A percentile compares a stretch with the other conserved stretches of the same genome.
Conservation (phyloP, 2,888 invertebrate species). For the Drosophila suboccidentalis region DNA sequence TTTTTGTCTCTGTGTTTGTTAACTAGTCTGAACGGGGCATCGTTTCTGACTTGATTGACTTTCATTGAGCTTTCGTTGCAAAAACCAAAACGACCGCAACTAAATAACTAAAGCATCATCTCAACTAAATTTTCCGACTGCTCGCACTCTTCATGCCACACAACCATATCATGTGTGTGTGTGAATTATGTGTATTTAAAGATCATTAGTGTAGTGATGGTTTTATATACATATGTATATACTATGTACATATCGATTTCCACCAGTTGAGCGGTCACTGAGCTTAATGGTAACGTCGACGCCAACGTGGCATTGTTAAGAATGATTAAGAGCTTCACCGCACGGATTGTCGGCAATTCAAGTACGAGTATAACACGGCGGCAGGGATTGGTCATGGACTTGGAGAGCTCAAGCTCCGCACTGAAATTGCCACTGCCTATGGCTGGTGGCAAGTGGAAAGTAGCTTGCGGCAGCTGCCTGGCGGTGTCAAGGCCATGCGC, state of each 20-base stretch:
- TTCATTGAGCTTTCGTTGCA: conserved; percentile 21
- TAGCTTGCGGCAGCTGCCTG: conserved; percentile 24
- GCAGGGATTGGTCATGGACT: conserved; percentile 16
- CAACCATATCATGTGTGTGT: conserved; percentile 4
- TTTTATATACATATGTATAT: conserved; percentile 14
- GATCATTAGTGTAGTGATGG: conserved; percentile 68
- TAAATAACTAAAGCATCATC: conserved; percentile 25
- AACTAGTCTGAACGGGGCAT: conserved; percentile 2
- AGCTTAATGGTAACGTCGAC: conserved; percentile 53
- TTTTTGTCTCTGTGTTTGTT: neutral
- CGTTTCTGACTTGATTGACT: conserved; percentile 32
- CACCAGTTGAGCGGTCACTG: conserved; percentile 71
- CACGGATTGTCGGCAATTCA: conserved; percentile 52
- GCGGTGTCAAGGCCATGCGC: conserved; percentile 68
- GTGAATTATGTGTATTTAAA: conserved; percentile 73
- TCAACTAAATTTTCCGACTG: conserved; percentile 22
- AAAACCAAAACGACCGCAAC: conserved; percentile 27
- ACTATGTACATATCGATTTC: conserved; percentile 66
- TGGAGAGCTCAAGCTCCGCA: conserved; percentile 5
- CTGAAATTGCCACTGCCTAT: conserved; percentile 9
- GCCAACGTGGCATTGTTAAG: conserved; percentile 68
- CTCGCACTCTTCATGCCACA: neutral
- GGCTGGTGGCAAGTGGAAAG: conserved; percentile 22
- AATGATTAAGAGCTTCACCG: conserved; percentile 72
- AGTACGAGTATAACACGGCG: conserved; percentile 8